Base-by-base conservation (phyloP, 2,797 vertebrate genomes). In the Crenichthys baileyi region DNA sequence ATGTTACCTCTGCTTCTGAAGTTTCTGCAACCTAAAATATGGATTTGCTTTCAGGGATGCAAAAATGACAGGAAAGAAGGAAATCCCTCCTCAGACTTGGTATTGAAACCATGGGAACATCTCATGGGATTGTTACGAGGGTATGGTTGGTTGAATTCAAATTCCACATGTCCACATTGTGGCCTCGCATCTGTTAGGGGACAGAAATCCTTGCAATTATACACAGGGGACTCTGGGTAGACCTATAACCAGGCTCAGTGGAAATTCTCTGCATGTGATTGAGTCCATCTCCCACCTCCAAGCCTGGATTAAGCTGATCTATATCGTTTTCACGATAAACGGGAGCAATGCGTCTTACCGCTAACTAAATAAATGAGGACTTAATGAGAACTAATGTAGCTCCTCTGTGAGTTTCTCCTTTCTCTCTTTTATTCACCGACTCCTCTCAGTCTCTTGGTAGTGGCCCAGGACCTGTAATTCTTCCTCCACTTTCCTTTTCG, bases 331-430 rank as follows among this genome's bases (percentile, higher is more conserved):
- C 72, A 82, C 72, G 56, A 76, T 83, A 86, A 85, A 87, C 73
- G 1, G 65, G 50, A 80, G 83, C 74, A 73, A 24, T 70, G 83
- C 76, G 75, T 85, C 86, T 90, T 92, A 83, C 74, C 68, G 73
- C 80, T 78, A 79, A 90, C 81, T 89, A 84, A 91, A 89, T 85
- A 81, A 90, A 89, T 0, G 55, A 80, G 80, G 77, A 65, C 76
- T 76, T 78, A 87, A 83, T 83, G 81, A 81, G 79, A 82, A 63
- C 85, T 87, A 85, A 87, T 88, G 81, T 78, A 5, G 73, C 72
- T 85, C 83, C 56, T 56, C 70, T 87, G 77, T 18, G 61, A 85
- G 70, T 81, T 77, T 80, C 65, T 53, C 73, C 76, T 70, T 84
- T 86, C 79, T 81, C 73, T 82, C 87, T 78, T 70, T 39, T 29